Conservation (phyloP, 1,140 invertebrate genomes). For the Ganaspis sp. region DNA sequence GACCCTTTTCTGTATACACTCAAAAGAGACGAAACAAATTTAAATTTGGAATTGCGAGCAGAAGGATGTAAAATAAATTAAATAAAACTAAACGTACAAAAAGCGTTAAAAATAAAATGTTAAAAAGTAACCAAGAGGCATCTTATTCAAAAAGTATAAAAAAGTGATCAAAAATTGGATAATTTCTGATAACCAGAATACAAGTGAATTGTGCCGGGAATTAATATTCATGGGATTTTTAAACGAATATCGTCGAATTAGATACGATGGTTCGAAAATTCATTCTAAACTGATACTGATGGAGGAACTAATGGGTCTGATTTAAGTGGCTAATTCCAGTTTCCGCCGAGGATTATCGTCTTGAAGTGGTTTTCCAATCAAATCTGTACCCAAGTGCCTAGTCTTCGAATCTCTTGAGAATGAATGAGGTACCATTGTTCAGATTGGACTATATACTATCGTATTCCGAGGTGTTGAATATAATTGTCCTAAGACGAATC, state of each 20-base stretch:
- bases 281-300: constrained; percentile 27
- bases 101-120: too few species aligned
- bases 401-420: constrained; percentile 28
- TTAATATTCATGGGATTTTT: not conserved
- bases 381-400: constrained; percentile 30
- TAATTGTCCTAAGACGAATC: not conserved
- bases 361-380: constrained; percentile 31
- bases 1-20: too few species aligned
- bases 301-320: constrained; percentile 29
- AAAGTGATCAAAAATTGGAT: not conserved
- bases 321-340: constrained; percentile 30
- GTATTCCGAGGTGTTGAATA: not conserved
- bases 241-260: not conserved
- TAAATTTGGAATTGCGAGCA: too few species aligned
- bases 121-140: too few species aligned
- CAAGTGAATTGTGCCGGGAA: not conserved
- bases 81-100: too few species aligned
- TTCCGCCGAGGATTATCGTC: constrained; percentile 28
- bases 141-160: too few species aligned
- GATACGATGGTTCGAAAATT: not conserved
- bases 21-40: too few species aligned
- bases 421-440: constrained; percentile 27
- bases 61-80: too few species aligned
- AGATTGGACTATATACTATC: constrained; percentile 16
- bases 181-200: not conserved